Base-by-base conservation (phyloP, 2,113 vertebrate genomes). In the Sinocyclocheilus grahami region DNA sequence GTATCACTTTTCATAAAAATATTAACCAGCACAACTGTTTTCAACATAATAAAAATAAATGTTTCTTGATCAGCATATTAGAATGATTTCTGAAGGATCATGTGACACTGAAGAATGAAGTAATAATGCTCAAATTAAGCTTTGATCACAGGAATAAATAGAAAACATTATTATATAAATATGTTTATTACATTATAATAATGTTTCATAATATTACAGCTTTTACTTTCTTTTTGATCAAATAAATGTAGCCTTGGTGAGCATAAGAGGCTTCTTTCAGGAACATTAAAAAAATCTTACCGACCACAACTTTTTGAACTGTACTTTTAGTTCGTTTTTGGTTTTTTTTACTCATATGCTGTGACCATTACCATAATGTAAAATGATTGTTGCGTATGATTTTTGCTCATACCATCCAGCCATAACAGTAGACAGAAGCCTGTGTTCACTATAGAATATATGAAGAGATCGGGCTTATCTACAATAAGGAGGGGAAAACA, bases 401-500 rank as follows among this genome's bases (percentile, higher is more conserved):
- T 60, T 79, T 63, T 22, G 20, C 53, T 20, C 27, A 37, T 58
- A 55, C 51, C 76, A n/a, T 27, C 20, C 55, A 62, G 55, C 55
- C 20, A 24, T 62, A 67, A 67, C 13, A 67, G n/a, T n/a, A 67
- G 6, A 65, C 13, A 24, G 37, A n/a, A 60, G 30, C 10, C 22
- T 65, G n/a, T 67, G 60, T 46, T 39, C 12, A 24, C 20, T 65
- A 39, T 14, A 63, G 37, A 51, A 20, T 62, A 3, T 63, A 62
- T 62, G 11, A 60, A 14, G 71, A 88, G 74, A 39, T 51, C 8
- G 4, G 53, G 74, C 30, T 27, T 33, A 42, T 71, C 48, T 58
- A 30, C 85, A 81, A n/a, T 24, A 60, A 10, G 81, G 60, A 82
- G 67, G 69, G 24, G 27, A 78, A 82, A 55, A 62, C 84, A 82